Base-by-base conservation (phyloP, 2,797 vertebrate species). In the Chelmon rostratus region DNA sequence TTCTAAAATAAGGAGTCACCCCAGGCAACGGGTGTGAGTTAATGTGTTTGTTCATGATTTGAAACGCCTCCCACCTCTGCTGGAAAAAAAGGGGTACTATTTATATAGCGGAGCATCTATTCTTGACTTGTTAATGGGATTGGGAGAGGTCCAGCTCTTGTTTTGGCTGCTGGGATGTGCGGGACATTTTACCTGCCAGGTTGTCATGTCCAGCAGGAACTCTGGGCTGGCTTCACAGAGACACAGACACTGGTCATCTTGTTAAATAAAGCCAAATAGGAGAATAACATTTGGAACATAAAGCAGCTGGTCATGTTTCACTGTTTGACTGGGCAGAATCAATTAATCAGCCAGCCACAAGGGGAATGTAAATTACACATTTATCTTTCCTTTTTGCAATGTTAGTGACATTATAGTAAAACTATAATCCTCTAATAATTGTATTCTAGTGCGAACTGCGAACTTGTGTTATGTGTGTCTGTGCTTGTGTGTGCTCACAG, bases 91-190 rank as follows among this genome's bases (percentile, higher is more conserved):
- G 68, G 1, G 33, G 6, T 40, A 6, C 67, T 79, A 71, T 85
- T 73, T 89, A 75, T 81, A 69, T 4, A 33, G 47, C 52, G 56
- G 70, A 33, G 76, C 78, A 18, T 84, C 77, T 85, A 86, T 86
- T 92, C 81, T 86, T 81, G 78, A 86, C 67, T 79, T 63, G 53
- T 81, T 89, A 88, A 91, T 83, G 68, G 76, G 80, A 69, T 64
- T 89, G 82, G 80, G 64, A 37, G 19, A 2, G 12, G 8, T 76
- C 85, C 87, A 86, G 68, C 52, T 85, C 78, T 83, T 82, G 85
- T 82, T 89, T 78, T 84, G 77, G 81, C 87, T 70, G 54, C 65
- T 31, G 28, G 40, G 53, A 59, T 83, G 44, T 44, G 52, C 19
- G 19, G 46, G 67, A 78, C 76, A 38, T 62, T 79, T 82, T 68